These are phyloP conservation scores for Scolopax mira DNA, from an alignment of 2,113 vertebrate genomes.

Conservation along the genomic window DNA sequence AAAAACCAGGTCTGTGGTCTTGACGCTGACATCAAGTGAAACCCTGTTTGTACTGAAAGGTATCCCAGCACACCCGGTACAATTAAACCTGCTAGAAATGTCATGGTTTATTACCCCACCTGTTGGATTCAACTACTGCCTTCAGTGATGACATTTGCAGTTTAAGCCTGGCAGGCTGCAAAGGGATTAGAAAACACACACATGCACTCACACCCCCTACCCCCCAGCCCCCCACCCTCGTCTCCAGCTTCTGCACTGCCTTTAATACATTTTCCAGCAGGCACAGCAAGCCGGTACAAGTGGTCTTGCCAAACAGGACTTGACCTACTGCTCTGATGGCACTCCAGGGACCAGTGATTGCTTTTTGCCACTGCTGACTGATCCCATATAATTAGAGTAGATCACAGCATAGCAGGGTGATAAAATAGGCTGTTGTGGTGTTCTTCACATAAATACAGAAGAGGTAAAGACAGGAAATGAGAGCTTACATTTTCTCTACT, in stretches of 20 bases:
- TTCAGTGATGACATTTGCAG: conserved; percentile 17
- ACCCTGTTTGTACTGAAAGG: not conserved
- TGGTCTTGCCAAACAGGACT: not conserved
- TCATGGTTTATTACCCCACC: conserved; percentile 50
- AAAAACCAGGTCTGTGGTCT: conserved; percentile 15
- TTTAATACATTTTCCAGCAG: not conserved
- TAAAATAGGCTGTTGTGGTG: not conserved
- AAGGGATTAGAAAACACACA: not conserved
- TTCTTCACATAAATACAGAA: not conserved
- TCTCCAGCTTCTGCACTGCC: fast-evolving
- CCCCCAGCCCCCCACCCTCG: too few relatives aligned
- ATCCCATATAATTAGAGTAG: not conserved
- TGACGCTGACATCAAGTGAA: conserved; percentile 12
- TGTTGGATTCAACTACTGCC: conserved; percentile 38
- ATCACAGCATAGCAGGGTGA: not conserved
- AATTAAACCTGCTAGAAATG: conserved; percentile 45
- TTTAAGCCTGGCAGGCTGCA: not conserved
- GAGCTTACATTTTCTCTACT: not conserved
- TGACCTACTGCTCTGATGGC: not conserved
- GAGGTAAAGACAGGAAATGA: not conserved
- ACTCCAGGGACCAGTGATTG: not conserved
- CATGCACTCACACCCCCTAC: fast-evolving
- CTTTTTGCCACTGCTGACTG: not conserved
- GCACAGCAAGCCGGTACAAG: not conserved
- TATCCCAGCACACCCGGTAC: not conserved